These are phyloP conservation scores for Oceanites oceanicus DNA, from an alignment of 2,113 vertebrate species.

Conservation along the genomic window DNA sequence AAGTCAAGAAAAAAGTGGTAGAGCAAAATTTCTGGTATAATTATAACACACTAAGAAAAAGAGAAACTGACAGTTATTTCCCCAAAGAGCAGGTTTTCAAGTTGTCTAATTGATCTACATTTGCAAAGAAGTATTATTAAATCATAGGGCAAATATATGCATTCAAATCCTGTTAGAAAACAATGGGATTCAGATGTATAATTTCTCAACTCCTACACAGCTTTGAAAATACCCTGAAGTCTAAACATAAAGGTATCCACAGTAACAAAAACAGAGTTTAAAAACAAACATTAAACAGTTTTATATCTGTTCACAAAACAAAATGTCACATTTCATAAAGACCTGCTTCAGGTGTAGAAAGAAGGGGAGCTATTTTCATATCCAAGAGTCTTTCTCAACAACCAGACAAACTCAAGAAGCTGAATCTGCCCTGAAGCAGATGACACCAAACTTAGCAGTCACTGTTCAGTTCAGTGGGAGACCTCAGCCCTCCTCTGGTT, in stretches of 20 bases:
- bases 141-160: conserved; percentile 21
- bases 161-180: conserved; percentile 33
- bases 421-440: background rate
- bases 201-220: background rate
- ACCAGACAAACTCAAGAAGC: background rate
- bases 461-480: background rate
- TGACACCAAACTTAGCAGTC: background rate
- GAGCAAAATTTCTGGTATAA: background rate
- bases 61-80: conserved; percentile 16
- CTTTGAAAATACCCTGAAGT: conserved; percentile 40
- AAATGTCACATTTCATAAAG: background rate
- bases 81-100: conserved; percentile 1
- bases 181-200: conserved; percentile 20
- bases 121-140: conserved; percentile 40
- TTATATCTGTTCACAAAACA: background rate
- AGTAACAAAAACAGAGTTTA: background rate
- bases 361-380: background rate
- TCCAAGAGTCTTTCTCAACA: background rate
- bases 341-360: background rate
- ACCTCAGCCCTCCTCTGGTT: conserved; percentile 10
- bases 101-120: conserved; percentile 31
- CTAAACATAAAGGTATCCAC: conserved; percentile 7
- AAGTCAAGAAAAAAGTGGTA: background rate
- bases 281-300: conserved; percentile 21
- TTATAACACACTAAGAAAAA: background rate